Evolutionary conservation across 2,888 invertebrate species (phyloP), one percentile per base, ranked within the genome.

Genomic region (Morpho helenor): DNA sequence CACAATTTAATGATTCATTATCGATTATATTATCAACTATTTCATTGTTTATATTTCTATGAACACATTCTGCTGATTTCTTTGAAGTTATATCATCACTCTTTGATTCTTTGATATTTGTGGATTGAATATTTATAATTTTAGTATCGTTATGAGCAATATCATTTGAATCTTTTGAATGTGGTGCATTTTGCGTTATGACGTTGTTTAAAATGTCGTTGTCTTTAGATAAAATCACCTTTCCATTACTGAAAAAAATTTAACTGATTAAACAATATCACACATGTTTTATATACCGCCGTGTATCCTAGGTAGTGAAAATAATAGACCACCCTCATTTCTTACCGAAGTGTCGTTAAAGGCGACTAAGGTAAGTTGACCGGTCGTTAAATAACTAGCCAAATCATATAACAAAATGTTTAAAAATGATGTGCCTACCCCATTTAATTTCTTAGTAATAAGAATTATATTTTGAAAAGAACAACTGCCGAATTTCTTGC

Each of bases 1-100:
- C 50, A 45, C 66, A 62, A 7, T 9, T 43, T 49, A 63, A 49
- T 39, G 54, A 31, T 43, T 59, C 43, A 46, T 61, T 61, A n/a
- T 61, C 59, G 2, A 49, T 42, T 41, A 55, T 56, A 22, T 57
- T 44, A 46, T 50, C 42, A 22, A 49, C 40, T 43, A 56, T 55
- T 16, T 58, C 46, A 47, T 51, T 43, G 23, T 47, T 42, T 43
- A 47, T 8, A 22, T 53, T 42, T 47, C 10, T 39, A 50, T 51
- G 16, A 8, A 10, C 41, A 39, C 41, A 41, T 10, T 46, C 44
- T 16, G 50, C 46, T 41, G 42, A n/a, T 40, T 46, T 57, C 42
- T 46, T 9, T 7, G 44, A 16, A 16, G 39, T 39, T 22, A 50
- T 44, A 44, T 57, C 56, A 51, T 5, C 31, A 3, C 31, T 31